phyloP scores from a whole-genome alignment of 2,797 vertebrate genomes.

The Poeciliopsis turneri region DNA sequence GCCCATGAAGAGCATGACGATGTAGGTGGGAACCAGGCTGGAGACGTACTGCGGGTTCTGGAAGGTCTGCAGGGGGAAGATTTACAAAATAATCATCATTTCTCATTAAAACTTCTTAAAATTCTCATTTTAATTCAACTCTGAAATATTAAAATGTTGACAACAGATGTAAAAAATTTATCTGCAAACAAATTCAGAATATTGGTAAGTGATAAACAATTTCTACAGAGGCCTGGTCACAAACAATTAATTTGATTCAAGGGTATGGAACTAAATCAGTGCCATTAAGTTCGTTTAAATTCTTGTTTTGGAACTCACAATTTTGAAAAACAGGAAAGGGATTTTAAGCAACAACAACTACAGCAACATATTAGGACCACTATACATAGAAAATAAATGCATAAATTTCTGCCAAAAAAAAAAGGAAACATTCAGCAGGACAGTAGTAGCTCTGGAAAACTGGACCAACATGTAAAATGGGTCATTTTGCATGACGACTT shows the following conservation, averaged over 20 bases:
- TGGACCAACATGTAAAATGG: background rate
- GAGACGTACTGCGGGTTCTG: constrained; percentile 80
- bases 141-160: background rate
- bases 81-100: background rate
- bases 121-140: background rate
- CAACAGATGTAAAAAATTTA: background rate
- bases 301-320: background rate
- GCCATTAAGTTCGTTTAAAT: background rate
- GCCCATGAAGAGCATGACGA: constrained; percentile 81
- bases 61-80: constrained; percentile 76
- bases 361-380: no score
- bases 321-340: background rate
- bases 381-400: no score
- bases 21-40: constrained; percentile 80
- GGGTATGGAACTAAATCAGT: background rate
- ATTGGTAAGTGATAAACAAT: no score
- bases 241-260: background rate
- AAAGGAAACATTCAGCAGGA: background rate
- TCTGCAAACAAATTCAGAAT: background rate
- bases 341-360: background rate
- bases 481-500: background rate
- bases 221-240: background rate
- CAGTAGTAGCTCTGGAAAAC: background rate
- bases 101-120: background rate
- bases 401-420: no score